These are phyloP conservation scores for Nibea coibor DNA, from an alignment of 2,113 vertebrate species.

Conservation along the genomic window DNA sequence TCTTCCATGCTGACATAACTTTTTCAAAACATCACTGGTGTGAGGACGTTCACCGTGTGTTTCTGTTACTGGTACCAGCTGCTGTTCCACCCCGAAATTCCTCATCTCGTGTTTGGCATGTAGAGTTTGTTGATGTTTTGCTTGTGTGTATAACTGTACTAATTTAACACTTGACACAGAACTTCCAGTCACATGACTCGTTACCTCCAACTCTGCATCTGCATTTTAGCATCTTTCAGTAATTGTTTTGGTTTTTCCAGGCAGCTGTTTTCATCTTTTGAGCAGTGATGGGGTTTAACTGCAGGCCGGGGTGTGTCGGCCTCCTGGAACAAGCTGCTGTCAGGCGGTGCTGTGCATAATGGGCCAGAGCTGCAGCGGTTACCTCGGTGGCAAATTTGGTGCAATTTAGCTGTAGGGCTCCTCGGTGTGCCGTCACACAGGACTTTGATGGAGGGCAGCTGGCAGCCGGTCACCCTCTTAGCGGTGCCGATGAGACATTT, in stretches of 20 bases:
- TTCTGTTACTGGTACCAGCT: background rate
- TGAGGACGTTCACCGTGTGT: background rate
- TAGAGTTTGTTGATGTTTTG: too few relatives aligned
- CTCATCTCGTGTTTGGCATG: too few relatives aligned
- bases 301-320: background rate
- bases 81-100: too few relatives aligned
- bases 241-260: too few relatives aligned
- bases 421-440: slow-evolving; percentile 21
- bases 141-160: too few relatives aligned
- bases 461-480: slow-evolving; percentile 10
- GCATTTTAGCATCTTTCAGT: too few relatives aligned
- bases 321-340: background rate
- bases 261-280: too few relatives aligned
- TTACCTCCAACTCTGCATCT: too few relatives aligned
- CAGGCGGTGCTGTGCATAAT: slow-evolving; percentile 23
- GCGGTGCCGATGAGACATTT: slow-evolving; percentile 5
- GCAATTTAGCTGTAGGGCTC: slow-evolving; percentile 23
- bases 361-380: slow-evolving; percentile 7
- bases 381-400: slow-evolving; percentile 33
- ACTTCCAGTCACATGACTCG: too few relatives aligned
- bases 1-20: too few relatives aligned
- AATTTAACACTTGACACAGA: too few relatives aligned
- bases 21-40: background rate
- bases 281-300: background rate
- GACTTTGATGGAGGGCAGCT: slow-evolving; percentile 29